These are phyloP conservation scores for Pyrgus malvae DNA, from an alignment of 2,888 invertebrate species.

Conservation along the genomic window DNA sequence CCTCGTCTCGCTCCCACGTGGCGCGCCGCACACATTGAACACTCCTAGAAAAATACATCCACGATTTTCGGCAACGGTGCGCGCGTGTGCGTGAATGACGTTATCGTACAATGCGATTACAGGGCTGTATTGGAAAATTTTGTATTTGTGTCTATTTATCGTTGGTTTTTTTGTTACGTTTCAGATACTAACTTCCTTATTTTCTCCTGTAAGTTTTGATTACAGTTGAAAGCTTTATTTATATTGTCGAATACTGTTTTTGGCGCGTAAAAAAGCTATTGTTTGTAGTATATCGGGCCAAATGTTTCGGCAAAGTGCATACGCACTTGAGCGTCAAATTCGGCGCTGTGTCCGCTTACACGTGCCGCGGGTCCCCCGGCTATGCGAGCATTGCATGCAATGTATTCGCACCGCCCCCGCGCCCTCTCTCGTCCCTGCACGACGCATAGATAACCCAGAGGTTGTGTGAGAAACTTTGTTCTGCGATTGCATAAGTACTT, in stretches of 20 bases:
- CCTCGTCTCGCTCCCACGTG: constrained; percentile 51
- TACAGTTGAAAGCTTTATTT: too few relatives aligned
- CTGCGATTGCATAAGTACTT: constrained; percentile 19
- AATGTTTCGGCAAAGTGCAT: constrained; percentile 35
- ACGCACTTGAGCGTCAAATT: constrained; percentile 42
- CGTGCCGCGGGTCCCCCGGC: constrained; percentile 74
- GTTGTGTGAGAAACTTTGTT: constrained; percentile 23
- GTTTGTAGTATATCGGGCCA: too few relatives aligned
- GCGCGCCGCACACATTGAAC: constrained; percentile 61
- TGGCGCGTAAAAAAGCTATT: too few relatives aligned
- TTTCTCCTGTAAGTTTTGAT: too few relatives aligned
- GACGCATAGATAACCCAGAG: constrained; percentile 22
- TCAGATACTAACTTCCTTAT: background rate
- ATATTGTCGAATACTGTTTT: background rate
- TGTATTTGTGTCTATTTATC: constrained; percentile 21
- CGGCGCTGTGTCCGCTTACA: constrained; percentile 68
- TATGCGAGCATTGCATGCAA: constrained; percentile 81
- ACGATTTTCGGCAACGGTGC: constrained; percentile 68
- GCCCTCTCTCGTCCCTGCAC: constrained; percentile 31
- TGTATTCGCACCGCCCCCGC: constrained; percentile 61
- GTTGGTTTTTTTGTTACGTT: background rate
- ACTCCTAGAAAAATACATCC: constrained; percentile 75
- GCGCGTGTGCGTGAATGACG: constrained; percentile 77
- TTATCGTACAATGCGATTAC: constrained; percentile 79
- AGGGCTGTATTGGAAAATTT: constrained; percentile 61